Conservation (phyloP, 2,888 invertebrate genomes). For the Branchipolynoe longqiensis region DNA sequence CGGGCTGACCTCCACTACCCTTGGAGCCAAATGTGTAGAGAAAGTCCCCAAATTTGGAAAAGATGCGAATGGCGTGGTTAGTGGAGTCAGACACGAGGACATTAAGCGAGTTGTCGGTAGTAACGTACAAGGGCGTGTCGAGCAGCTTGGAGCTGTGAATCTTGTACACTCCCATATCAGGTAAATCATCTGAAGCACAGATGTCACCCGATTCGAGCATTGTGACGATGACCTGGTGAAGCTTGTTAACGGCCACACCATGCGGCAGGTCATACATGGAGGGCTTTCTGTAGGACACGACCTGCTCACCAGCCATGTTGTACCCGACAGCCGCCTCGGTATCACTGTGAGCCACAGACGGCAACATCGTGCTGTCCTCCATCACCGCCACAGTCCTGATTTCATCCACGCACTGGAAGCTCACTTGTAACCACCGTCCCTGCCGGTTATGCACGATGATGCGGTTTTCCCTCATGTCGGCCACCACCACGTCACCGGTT, state of each 20-base stretch:
- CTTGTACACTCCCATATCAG: conserved; percentile 69
- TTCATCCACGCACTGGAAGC: conserved; percentile 72
- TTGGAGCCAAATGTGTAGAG: conserved; percentile 71
- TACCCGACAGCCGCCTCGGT: conserved; percentile 73
- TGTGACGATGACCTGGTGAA: not conserved
- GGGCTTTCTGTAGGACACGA: not conserved
- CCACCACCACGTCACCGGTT: conserved; percentile 73
- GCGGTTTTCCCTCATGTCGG: conserved; percentile 74
- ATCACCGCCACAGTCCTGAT: conserved; percentile 73
- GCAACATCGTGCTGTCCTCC: conserved; percentile 66
- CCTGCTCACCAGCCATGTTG: conserved; percentile 63
- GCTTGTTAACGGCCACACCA: not conserved
- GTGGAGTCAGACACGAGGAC: conserved; percentile 75
- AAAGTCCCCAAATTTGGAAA: conserved; percentile 72
- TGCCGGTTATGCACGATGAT: conserved; percentile 73
- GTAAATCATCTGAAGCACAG: not conserved
- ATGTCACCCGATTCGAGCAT: conserved; percentile 28
- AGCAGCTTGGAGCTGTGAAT: conserved; percentile 75
- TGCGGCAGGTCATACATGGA: conserved; percentile 7
- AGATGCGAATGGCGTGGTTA: conserved; percentile 74
- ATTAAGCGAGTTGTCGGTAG: conserved; percentile 72
- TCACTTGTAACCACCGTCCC: conserved; percentile 70
- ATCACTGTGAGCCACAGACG: conserved; percentile 71
- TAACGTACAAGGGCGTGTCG: conserved; percentile 71
- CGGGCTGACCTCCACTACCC: conserved; percentile 69